Evolutionary conservation across 2,888 invertebrate species (phyloP).

Genomic region (Idaea straminata): DNA sequence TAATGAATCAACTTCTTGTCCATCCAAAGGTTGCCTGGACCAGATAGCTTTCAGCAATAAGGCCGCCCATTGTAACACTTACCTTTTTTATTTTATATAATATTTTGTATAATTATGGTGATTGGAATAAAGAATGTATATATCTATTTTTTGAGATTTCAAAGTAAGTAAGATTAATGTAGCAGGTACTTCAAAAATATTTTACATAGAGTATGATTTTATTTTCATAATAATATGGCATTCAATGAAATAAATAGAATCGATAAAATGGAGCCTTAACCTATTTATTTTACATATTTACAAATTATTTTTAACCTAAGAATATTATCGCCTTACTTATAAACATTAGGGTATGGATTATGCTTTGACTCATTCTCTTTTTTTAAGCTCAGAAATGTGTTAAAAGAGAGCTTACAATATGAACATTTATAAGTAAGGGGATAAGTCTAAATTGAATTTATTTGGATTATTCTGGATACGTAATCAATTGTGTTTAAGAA

Average conservation of each 20-base stretch:
- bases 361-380: not conserved
- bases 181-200: not conserved
- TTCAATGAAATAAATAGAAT: slow-evolving; percentile 21
- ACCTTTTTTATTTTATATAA: not conserved
- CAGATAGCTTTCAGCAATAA: no score
- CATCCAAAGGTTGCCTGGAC: no score
- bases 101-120: not conserved
- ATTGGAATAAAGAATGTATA: not conserved
- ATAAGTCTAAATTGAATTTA: not conserved
- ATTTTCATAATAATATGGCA: slow-evolving; percentile 16
- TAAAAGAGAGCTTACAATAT: no score
- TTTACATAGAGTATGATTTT: not conserved
- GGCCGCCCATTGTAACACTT: no score
- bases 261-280: slow-evolving; percentile 7
- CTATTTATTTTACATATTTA: slow-evolving; percentile 13
- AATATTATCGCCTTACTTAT: not conserved
- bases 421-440: not conserved
- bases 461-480: not conserved
- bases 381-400: not conserved
- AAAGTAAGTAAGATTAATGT: not conserved
- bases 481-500: not conserved
- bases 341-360: not conserved
- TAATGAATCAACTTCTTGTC: not conserved
- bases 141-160: not conserved
- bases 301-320: slow-evolving; percentile 2